Conservation (phyloP, 2,797 vertebrate genomes). For the Catamblyrhynchus diadema region DNA sequence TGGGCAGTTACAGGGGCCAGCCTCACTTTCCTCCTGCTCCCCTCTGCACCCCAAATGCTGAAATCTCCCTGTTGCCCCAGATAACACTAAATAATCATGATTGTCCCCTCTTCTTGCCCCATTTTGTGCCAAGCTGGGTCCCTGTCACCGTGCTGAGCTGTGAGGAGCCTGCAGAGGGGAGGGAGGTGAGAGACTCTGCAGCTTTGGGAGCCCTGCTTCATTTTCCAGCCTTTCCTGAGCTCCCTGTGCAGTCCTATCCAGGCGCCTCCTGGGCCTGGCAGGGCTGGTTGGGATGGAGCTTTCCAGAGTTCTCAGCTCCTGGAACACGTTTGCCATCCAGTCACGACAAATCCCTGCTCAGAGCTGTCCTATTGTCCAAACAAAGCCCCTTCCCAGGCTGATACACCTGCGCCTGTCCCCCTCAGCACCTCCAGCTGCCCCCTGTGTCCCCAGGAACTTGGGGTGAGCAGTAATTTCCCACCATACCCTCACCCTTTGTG, state of each 20-base stretch:
- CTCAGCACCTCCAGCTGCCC: background rate
- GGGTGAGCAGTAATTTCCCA: background rate
- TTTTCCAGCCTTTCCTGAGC: background rate
- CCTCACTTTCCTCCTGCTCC: background rate
- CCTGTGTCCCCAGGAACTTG: background rate
- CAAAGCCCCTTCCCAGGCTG: background rate
- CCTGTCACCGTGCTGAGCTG: fast-evolving
- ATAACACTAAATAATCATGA: background rate
- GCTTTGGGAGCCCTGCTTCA: background rate
- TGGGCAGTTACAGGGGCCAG: background rate
- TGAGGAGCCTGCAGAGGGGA: background rate
- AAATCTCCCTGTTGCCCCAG: background rate
- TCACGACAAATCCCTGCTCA: fast-evolving
- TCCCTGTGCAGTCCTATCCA: background rate
- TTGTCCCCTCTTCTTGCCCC: background rate
- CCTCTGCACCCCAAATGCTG: background rate
- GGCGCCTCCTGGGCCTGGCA: background rate
- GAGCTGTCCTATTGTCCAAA: background rate
- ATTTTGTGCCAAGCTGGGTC: fast-evolving
- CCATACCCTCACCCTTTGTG: too few species aligned
- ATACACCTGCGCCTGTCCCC: background rate
- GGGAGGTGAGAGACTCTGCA: background rate
- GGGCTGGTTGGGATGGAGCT: background rate
- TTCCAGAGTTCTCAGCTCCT: background rate
- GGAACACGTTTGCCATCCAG: background rate